Percentiles rank a stretch among this genome's conserved stretches.
Conservation (phyloP, 2,113 vertebrate genomes). For the Psettodes erumei region DNA sequence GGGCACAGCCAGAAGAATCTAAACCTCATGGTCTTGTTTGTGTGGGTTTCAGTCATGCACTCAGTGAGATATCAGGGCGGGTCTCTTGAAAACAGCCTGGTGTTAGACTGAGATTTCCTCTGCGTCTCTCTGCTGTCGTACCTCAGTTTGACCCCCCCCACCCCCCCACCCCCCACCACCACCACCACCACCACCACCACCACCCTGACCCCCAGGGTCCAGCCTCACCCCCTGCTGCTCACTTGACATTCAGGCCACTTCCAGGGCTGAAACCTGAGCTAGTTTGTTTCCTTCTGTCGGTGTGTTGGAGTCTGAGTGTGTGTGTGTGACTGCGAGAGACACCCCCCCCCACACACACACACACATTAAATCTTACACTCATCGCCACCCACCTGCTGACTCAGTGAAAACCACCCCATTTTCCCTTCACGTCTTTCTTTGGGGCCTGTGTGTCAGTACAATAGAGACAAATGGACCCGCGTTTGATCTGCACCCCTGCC, state of each 20-base stretch:
- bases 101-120: constrained; percentile 42
- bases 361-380: constrained; percentile 42
- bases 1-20: constrained; percentile 22
- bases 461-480: constrained; percentile 38
- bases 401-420: constrained; percentile 35
- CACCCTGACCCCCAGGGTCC: constrained; percentile 29
- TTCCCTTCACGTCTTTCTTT: constrained; percentile 36
- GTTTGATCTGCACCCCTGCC: constrained; percentile 30
- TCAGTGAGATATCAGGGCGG: constrained; percentile 1
- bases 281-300: constrained; percentile 62
- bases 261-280: constrained; percentile 70
- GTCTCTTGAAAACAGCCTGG: constrained; percentile 12
- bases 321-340: constrained; percentile 33
- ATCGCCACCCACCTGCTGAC: constrained; percentile 62
- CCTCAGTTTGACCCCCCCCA: constrained; percentile 29
- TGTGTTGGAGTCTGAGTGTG: constrained; percentile 34
- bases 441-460: constrained; percentile 20
- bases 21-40: constrained; percentile 24
- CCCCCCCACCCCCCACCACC: no score
- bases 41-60: constrained; percentile 2
- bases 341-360: neutral
- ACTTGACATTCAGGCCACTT: constrained; percentile 65
- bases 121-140: constrained; percentile 1
- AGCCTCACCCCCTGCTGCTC: constrained; percentile 46
- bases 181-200: no score